Conservation (phyloP, 2,113 vertebrate species). For the Nestor notabilis region DNA sequence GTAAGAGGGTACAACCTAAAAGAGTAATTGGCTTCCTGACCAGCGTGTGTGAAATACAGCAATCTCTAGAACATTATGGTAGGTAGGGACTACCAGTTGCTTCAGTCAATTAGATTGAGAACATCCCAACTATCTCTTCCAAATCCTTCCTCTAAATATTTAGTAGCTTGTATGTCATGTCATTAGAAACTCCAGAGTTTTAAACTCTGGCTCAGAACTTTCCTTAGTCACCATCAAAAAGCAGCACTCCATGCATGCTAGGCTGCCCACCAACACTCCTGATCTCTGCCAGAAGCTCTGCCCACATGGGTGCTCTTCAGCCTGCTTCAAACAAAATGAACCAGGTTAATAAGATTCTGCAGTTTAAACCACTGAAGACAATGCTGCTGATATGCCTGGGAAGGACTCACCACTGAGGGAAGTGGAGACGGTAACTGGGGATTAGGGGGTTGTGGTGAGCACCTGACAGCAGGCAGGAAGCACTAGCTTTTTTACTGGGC, state of each 20-base stretch:
- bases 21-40: neutral
- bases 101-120: neutral
- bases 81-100: neutral
- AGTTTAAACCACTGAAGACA: neutral
- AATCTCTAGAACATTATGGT: neutral
- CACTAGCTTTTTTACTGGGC: neutral
- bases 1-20: neutral
- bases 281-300: neutral
- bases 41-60: neutral
- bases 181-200: neutral
- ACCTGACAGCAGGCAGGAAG: neutral
- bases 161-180: neutral
- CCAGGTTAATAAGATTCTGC: neutral
- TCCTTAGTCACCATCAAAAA: neutral
- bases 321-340: neutral
- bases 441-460: neutral
- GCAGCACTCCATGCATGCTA: neutral
- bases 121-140: neutral
- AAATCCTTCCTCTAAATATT: neutral
- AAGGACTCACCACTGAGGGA: neutral
- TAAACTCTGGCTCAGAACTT: neutral
- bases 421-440: neutral
- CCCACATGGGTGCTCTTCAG: neutral
- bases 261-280: neutral
- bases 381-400: neutral